phyloP scores from a whole-genome alignment of 2,113 vertebrate species.

The Brachyhypopomus gauderio region DNA sequence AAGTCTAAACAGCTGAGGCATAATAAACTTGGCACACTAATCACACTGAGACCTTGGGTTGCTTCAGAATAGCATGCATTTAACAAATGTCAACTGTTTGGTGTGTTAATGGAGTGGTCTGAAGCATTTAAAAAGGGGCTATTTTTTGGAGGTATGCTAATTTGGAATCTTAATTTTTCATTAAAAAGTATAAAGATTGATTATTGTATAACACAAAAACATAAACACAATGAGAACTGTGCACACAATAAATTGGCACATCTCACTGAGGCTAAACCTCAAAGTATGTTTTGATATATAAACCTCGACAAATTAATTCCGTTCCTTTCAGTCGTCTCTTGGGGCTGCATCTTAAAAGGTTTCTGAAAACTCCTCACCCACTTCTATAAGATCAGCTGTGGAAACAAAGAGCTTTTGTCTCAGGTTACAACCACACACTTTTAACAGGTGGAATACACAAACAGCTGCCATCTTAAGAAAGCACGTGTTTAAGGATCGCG shows the following conservation, averaged over 20 bases:
- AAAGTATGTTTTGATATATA: slow-evolving; percentile 20
- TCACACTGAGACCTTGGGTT: neutral
- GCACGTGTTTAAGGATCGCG: slow-evolving; percentile 16
- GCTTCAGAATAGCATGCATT: slow-evolving; percentile 15
- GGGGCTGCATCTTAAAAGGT: slow-evolving; percentile 24
- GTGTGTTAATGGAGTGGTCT: slow-evolving; percentile 28
- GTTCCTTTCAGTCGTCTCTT: neutral
- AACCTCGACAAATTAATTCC: slow-evolving; percentile 29
- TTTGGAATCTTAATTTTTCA: slow-evolving; percentile 36
- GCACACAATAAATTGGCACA: neutral
- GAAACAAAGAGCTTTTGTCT: slow-evolving; percentile 48
- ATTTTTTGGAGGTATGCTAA: slow-evolving; percentile 22
- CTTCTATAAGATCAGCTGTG: slow-evolving; percentile 37
- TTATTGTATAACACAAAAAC: slow-evolving; percentile 19
- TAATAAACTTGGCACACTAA: neutral
- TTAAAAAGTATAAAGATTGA: slow-evolving; percentile 37
- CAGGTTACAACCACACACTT: slow-evolving; percentile 43
- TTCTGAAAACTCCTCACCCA: slow-evolving; percentile 20
- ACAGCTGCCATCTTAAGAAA: slow-evolving; percentile 33
- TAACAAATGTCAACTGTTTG: slow-evolving; percentile 6
- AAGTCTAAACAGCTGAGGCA: neutral
- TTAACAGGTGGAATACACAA: slow-evolving; percentile 35
- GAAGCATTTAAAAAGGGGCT: slow-evolving; percentile 35
- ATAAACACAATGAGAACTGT: neutral
- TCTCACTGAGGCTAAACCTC: slow-evolving; percentile 17